These are phyloP conservation scores for Dascyllus trimaculatus DNA, from an alignment of 2,113 vertebrate species.

Conservation along the genomic window DNA sequence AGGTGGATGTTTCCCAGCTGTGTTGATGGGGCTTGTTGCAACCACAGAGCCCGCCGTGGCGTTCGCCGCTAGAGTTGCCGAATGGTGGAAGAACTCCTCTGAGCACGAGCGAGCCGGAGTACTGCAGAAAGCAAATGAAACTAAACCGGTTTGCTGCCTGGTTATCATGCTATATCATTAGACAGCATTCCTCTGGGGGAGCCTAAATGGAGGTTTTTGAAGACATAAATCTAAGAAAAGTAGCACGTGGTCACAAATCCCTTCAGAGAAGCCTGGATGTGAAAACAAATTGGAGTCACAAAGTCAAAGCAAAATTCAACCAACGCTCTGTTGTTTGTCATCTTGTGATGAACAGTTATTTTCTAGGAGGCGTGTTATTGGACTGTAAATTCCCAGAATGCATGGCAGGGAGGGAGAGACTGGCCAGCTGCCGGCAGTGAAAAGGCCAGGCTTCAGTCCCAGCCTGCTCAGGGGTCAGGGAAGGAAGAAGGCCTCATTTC, in stretches of 20 bases:
- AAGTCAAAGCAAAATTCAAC: slow-evolving; percentile 27
- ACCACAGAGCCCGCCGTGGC: slow-evolving; percentile 5
- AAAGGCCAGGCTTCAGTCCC: slow-evolving; percentile 33
- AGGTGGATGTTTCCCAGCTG: slow-evolving; percentile 61
- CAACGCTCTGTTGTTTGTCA: slow-evolving; percentile 43
- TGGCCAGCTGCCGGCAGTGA: slow-evolving; percentile 54
- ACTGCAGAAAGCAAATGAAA: slow-evolving; percentile 81
- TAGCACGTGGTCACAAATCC: slow-evolving; percentile 37
- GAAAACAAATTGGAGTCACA: slow-evolving; percentile 32
- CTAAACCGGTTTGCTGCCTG: slow-evolving; percentile 53
- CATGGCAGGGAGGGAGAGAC: slow-evolving; percentile 38
- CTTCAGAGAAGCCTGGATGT: slow-evolving; percentile 10
- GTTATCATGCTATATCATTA: slow-evolving; percentile 55
- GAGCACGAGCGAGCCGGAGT: slow-evolving; percentile 75
- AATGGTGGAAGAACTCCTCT: slow-evolving; percentile 73
- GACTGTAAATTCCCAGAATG: slow-evolving; percentile 59
- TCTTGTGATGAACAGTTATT: slow-evolving; percentile 53
- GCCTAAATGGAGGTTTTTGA: slow-evolving; percentile 18
- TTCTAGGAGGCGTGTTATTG: slow-evolving; percentile 59
- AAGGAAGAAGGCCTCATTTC: slow-evolving; percentile 75
- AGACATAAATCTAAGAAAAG: slow-evolving; percentile 55
- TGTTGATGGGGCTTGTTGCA: slow-evolving; percentile 60
- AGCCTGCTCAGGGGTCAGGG: slow-evolving; percentile 62
- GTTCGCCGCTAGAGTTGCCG: slow-evolving; percentile 57
- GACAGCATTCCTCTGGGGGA: slow-evolving; percentile 53